Conservation (phyloP, 2,797 vertebrate species). For the Muscicapa striata region DNA sequence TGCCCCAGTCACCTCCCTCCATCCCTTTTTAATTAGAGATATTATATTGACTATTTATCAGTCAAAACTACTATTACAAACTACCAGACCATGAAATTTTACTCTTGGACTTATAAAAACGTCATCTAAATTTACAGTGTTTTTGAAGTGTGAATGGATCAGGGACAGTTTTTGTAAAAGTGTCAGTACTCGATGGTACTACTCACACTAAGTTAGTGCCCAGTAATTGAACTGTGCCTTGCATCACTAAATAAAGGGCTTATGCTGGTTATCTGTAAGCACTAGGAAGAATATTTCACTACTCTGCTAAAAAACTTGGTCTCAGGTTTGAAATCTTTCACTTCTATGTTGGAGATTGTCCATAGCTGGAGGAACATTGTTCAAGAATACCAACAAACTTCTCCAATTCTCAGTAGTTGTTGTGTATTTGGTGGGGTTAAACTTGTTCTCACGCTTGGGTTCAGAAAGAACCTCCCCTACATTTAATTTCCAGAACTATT, state of each 20-base stretch:
- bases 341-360: neutral
- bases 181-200: neutral
- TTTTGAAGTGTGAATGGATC: neutral
- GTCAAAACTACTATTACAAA: neutral
- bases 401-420: neutral
- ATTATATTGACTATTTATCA: slow-evolving; percentile 8
- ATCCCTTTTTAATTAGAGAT: neutral
- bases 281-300: neutral
- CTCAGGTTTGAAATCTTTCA: neutral
- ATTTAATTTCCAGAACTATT: neutral
- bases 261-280: neutral
- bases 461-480: neutral
- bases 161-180: neutral
- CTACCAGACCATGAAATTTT: neutral
- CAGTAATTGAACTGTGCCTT: neutral
- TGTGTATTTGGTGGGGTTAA: neutral
- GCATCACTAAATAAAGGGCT: neutral
- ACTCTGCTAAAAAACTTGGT: neutral
- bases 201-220: neutral
- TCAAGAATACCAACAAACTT: neutral
- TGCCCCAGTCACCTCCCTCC: neutral
- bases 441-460: neutral
- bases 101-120: neutral
- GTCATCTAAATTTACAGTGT: neutral
- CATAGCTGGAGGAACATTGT: neutral